phyloP scores from a whole-genome alignment of 2,888 invertebrate species.

The Ochropacha duplaris region DNA sequence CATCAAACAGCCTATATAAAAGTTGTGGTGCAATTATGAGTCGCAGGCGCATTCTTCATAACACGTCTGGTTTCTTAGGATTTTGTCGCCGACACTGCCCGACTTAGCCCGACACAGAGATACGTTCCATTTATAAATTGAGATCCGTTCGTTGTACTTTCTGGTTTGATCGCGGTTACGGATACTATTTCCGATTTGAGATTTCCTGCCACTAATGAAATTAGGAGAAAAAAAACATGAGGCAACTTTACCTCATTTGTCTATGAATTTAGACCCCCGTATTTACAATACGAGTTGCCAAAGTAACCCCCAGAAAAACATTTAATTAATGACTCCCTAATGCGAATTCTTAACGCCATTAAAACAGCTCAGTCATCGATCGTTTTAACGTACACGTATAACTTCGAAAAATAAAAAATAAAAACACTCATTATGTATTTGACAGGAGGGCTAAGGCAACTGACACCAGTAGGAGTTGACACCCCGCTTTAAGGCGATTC shows the following conservation, averaged over 20 bases:
- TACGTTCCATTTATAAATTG: neutral
- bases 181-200: neutral
- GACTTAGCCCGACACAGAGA: neutral
- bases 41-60: conserved; percentile 65
- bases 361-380: conserved; percentile 36
- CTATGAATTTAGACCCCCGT: neutral
- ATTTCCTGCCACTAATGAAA: no score
- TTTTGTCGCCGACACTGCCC: neutral
- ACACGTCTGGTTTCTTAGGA: conserved; percentile 51
- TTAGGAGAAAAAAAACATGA: neutral
- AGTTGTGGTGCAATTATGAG: conserved; percentile 7
- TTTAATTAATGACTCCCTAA: conserved; percentile 18
- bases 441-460: conserved; percentile 54
- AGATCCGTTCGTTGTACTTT: neutral
- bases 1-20: conserved; percentile 3
- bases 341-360: conserved; percentile 27
- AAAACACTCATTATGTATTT: conserved; percentile 70
- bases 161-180: neutral
- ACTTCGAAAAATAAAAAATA: conserved; percentile 52
- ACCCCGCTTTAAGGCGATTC: conserved; percentile 28
- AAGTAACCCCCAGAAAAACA: neutral
- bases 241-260: neutral
- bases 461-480: conserved; percentile 40
- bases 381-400: conserved; percentile 33
- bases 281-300: neutral